Evolutionary conservation across 2,113 vertebrate genomes (phyloP).

Genomic region (Nannobrachium achirus): DNA sequence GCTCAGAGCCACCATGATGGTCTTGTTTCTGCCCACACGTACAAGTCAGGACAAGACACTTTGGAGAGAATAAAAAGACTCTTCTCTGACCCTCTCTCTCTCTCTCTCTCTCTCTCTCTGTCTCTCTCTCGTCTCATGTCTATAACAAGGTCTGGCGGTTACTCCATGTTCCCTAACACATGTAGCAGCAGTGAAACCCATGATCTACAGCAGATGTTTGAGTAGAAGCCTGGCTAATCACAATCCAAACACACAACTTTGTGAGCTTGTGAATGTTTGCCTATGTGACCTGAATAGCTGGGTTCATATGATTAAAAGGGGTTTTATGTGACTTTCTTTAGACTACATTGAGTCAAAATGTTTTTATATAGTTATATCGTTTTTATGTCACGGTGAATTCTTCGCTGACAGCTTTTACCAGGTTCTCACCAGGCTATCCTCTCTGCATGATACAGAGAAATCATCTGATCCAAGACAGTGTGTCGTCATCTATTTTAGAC

Average conservation of each 20-base stretch:
- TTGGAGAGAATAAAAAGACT: slow-evolving; percentile 29
- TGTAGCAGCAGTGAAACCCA: slow-evolving; percentile 50
- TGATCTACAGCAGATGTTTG: slow-evolving; percentile 65
- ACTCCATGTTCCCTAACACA: slow-evolving; percentile 48
- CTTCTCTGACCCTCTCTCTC: too few relatives aligned
- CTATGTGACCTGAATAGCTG: too few relatives aligned
- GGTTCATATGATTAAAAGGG: too few relatives aligned
- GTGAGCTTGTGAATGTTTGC: too few relatives aligned
- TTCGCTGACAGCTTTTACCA: not conserved
- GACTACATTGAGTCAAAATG: too few relatives aligned
- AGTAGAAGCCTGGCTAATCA: slow-evolving; percentile 46
- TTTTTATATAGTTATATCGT: not conserved
- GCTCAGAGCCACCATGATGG: slow-evolving; percentile 48
- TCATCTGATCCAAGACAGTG: slow-evolving; percentile 41
- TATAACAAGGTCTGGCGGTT: slow-evolving; percentile 49
- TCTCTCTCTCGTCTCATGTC: slow-evolving; percentile 8
- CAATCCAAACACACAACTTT: slow-evolving; percentile 2
- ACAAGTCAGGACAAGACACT: slow-evolving; percentile 37
- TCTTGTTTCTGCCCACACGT: slow-evolving; percentile 53
- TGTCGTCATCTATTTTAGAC: slow-evolving; percentile 42
- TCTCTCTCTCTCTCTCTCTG: too few relatives aligned
- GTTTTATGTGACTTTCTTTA: too few relatives aligned
- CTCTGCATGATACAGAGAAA: not conserved
- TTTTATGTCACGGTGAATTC: slow-evolving; percentile 23
- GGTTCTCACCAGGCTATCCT: not conserved